Conservation (phyloP, 2,113 vertebrate species). For the Hylia prasina region DNA sequence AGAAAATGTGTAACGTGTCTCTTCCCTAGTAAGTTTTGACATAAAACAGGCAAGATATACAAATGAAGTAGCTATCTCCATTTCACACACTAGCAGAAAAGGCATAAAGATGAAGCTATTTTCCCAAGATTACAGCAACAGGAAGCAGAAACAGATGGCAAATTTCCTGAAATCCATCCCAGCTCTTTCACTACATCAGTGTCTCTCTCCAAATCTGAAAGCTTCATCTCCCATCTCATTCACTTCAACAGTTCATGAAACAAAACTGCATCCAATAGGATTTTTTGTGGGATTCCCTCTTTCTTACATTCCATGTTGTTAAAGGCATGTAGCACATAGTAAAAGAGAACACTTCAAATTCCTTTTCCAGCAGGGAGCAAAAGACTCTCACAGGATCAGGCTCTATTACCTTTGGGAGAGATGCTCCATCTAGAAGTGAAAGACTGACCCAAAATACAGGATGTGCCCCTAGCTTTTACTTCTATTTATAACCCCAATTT, state of each 20-base stretch:
- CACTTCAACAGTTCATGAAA: neutral
- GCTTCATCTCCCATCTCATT: neutral
- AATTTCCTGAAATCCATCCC: neutral
- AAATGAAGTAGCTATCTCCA: neutral
- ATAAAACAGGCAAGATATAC: neutral
- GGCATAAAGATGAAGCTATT: neutral
- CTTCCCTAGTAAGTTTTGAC: neutral
- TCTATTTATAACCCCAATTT: neutral
- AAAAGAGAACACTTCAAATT: neutral
- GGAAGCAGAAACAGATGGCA: neutral
- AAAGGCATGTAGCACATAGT: neutral
- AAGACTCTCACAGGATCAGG: neutral
- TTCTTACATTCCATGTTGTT: neutral
- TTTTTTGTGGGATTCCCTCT: neutral
- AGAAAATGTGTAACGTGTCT: rapidly evolving
- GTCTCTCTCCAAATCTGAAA: neutral
- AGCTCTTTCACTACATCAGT: neutral
- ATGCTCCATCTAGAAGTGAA: neutral
- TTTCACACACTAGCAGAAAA: neutral
- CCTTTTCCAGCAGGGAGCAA: neutral
- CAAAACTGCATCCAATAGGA: neutral
- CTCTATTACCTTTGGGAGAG: neutral
- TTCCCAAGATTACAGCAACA: neutral
- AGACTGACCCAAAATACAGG: neutral
- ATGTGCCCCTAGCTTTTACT: neutral